These are phyloP conservation scores for Sinonovacula constricta DNA, from an alignment of 1,140 invertebrate species.

Conservation along the genomic window DNA sequence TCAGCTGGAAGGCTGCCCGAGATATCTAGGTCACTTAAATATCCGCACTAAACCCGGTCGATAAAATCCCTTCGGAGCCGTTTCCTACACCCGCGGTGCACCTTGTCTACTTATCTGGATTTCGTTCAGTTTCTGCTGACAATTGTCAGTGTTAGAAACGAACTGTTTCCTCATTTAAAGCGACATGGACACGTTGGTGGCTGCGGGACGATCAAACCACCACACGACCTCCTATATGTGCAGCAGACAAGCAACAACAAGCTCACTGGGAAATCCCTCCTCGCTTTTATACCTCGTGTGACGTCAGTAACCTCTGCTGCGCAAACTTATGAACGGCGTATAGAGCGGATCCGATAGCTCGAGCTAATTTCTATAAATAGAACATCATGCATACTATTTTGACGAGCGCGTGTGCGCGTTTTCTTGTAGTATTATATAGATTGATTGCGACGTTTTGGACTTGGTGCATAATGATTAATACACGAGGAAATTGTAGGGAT, in stretches of 20 bases:
- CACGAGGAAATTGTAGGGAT: too few species aligned
- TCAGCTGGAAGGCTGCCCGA: conserved; percentile 62
- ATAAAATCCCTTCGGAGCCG: background rate
- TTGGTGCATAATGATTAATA: too few species aligned
- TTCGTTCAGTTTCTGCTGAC: conserved; percentile 8
- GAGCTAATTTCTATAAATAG: too few species aligned
- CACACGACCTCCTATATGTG: conserved; percentile 59
- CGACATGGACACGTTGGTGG: conserved; percentile 67
- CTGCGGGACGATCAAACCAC: conserved; percentile 67
- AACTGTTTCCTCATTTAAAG: conserved; percentile 39
- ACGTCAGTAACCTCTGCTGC: conserved; percentile 61
- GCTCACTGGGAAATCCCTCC: conserved; percentile 66
- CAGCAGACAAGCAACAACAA: conserved; percentile 72
- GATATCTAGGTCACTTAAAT: conserved; percentile 57
- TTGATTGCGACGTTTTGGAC: too few species aligned
- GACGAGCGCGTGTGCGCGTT: too few species aligned
- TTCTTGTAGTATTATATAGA: too few species aligned
- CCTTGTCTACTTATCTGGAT: background rate
- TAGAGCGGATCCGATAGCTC: too few species aligned
- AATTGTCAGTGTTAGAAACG: conserved; percentile 13
- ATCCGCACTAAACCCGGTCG: background rate
- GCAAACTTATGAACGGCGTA: too few species aligned
- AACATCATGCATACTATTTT: too few species aligned
- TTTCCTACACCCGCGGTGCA: too few species aligned
- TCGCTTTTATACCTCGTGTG: conserved; percentile 62